Percentiles rank a stretch among this genome's conserved stretches.
Conservation (phyloP, 2,113 vertebrate genomes). For the Semnornis frantzii region DNA sequence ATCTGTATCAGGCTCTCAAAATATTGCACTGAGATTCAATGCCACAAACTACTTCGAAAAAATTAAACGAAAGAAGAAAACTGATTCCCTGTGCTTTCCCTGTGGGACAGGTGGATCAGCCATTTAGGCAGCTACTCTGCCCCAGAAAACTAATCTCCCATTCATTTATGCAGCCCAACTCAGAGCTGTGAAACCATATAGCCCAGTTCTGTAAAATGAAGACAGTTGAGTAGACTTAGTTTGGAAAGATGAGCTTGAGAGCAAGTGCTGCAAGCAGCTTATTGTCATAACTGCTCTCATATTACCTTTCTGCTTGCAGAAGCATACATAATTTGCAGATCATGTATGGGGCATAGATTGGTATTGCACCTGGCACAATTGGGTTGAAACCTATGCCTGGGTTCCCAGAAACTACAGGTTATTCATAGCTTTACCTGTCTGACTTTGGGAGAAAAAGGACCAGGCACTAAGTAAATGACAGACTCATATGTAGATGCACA, state of each 20-base stretch:
- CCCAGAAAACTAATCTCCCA: background rate
- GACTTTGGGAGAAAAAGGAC: background rate
- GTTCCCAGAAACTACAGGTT: background rate
- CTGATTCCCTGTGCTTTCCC: background rate
- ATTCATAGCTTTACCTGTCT: background rate
- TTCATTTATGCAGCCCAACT: background rate
- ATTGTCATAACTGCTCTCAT: background rate
- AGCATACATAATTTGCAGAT: background rate
- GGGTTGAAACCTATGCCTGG: background rate
- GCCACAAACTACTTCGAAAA: background rate
- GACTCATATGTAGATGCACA: background rate
- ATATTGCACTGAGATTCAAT: background rate
- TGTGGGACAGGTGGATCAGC: background rate
- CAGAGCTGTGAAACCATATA: background rate
- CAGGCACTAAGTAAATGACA: background rate
- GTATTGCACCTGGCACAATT: background rate
- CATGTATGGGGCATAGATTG: background rate
- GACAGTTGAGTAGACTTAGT: background rate
- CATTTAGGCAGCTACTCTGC: background rate
- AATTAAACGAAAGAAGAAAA: background rate
- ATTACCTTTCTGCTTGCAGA: slow-evolving; percentile 2
- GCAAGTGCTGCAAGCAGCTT: background rate
- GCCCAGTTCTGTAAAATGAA: background rate
- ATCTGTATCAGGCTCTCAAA: background rate
- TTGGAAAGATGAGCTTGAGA: background rate